A percentile compares a stretch with the other conserved stretches of the same genome.
phyloP scores from a whole-genome alignment of 1,140 invertebrate species.

The Geopemphigus sp. region DNA sequence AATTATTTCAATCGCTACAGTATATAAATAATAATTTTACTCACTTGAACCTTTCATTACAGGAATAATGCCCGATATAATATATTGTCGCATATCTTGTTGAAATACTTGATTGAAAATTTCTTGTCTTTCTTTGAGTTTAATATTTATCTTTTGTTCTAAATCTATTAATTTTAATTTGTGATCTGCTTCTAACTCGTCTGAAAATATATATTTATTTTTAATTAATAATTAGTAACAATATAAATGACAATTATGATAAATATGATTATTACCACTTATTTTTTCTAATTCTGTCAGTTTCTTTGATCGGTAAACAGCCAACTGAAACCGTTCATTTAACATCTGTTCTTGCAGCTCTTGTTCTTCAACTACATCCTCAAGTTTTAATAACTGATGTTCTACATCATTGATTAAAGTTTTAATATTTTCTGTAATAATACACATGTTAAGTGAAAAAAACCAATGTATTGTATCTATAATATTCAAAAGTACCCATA shows the following conservation, averaged over 20 bases:
- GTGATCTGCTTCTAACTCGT: slow-evolving; percentile 62
- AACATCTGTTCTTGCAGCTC: slow-evolving; percentile 64
- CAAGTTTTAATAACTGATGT: slow-evolving; percentile 61
- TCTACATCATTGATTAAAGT: slow-evolving; percentile 66
- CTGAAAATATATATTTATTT: slow-evolving; percentile 55
- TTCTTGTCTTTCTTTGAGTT: slow-evolving; percentile 65
- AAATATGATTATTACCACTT: slow-evolving; percentile 58
- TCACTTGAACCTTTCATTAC: slow-evolving; percentile 31
- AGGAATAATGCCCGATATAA: slow-evolving; percentile 54
- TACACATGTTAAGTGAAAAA: background rate
- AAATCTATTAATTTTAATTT: slow-evolving; percentile 60
- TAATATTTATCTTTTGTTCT: slow-evolving; percentile 61
- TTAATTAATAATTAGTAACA: background rate
- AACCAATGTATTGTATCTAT: background rate
- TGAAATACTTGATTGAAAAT: slow-evolving; percentile 69
- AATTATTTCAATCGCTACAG: background rate
- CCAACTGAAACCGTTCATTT: slow-evolving; percentile 65
- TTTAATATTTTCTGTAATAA: slow-evolving; percentile 56
- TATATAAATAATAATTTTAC: slow-evolving; percentile 16
- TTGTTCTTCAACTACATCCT: slow-evolving; percentile 66
- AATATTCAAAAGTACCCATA: slow-evolving; percentile 58
- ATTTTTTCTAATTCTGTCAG: slow-evolving; percentile 61
- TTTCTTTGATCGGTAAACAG: slow-evolving; percentile 66
- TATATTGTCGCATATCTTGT: slow-evolving; percentile 65
- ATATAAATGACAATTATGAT: background rate